These are phyloP conservation scores for Gortyna flavago DNA, from an alignment of 2,888 invertebrate species.

Conservation along the genomic window DNA sequence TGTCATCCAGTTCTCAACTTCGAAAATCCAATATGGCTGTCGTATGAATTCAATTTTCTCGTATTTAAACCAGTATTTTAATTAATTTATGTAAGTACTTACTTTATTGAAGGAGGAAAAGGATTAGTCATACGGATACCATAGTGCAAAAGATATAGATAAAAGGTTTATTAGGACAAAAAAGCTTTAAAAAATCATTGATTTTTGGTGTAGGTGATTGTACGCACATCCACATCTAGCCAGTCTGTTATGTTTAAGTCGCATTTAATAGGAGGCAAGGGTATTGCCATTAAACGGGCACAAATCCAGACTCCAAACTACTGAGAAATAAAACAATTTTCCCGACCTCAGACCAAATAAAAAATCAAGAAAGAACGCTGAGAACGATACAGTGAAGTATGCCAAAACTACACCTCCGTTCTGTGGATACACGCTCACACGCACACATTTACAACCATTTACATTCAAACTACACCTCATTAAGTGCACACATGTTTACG, in stretches of 20 bases:
- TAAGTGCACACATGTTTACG: no score
- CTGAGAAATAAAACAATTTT: not conserved
- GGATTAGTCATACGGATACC: not conserved
- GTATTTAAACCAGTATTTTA: slow-evolving; percentile 24
- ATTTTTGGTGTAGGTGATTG: not conserved
- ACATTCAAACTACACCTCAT: no score
- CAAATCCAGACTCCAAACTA: not conserved
- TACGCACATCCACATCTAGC: no score
- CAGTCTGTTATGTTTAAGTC: not conserved
- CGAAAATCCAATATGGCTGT: slow-evolving; percentile 32
- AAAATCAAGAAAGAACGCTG: no score
- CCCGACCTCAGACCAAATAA: no score
- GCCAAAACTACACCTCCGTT: no score
- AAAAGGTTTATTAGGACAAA: no score
- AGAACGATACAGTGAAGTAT: no score
- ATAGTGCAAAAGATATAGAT: not conserved
- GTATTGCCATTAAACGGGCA: not conserved
- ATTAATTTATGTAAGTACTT: not conserved
- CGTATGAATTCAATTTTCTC: slow-evolving; percentile 28
- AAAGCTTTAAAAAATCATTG: not conserved
- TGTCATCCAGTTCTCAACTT: slow-evolving; percentile 46
- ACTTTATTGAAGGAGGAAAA: not conserved
- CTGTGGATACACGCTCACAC: no score
- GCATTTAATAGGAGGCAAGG: not conserved
- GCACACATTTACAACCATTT: no score